Conservation (phyloP, 2,797 vertebrate species). For the Pygocentrus nattereri region DNA sequence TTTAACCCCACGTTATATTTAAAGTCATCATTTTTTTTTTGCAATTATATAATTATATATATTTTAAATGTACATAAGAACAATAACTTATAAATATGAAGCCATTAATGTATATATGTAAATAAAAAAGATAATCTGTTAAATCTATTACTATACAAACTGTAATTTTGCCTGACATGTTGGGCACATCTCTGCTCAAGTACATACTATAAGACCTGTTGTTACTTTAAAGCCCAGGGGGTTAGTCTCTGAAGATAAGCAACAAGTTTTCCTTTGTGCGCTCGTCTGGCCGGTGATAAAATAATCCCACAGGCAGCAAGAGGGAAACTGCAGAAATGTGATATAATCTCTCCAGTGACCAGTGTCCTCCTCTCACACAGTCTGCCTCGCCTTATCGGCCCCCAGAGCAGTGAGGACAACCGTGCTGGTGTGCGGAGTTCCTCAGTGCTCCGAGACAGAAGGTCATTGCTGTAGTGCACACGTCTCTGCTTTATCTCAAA, state of each 20-base stretch:
- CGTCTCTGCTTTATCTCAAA: constrained; percentile 50
- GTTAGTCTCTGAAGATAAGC: constrained; percentile 35
- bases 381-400: constrained; percentile 41
- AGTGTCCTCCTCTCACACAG: constrained; percentile 29
- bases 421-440: constrained; percentile 32
- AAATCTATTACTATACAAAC: not conserved
- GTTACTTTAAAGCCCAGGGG: constrained; percentile 10
- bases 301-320: constrained; percentile 64
- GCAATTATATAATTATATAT: no score
- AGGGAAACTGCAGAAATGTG: constrained; percentile 62
- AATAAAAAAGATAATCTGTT: not conserved
- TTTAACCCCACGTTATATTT: no score
- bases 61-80: no score
- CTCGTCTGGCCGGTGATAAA: constrained; percentile 67
- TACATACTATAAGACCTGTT: constrained; percentile 4
- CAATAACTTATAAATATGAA: not conserved
- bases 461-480: constrained; percentile 8
- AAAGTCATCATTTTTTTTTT: no score
- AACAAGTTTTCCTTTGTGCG: constrained; percentile 69
- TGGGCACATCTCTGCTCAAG: not conserved
- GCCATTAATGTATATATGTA: no score
- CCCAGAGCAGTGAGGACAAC: constrained; percentile 25
- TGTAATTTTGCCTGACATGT: not conserved
- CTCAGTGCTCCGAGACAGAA: constrained; percentile 33
- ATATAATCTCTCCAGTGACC: constrained; percentile 73